A percentile compares a stretch with the other conserved stretches of the same genome.
Evolutionary conservation across 2,797 vertebrate species (phyloP).

Genomic region (Eutrigla gurnardus): DNA sequence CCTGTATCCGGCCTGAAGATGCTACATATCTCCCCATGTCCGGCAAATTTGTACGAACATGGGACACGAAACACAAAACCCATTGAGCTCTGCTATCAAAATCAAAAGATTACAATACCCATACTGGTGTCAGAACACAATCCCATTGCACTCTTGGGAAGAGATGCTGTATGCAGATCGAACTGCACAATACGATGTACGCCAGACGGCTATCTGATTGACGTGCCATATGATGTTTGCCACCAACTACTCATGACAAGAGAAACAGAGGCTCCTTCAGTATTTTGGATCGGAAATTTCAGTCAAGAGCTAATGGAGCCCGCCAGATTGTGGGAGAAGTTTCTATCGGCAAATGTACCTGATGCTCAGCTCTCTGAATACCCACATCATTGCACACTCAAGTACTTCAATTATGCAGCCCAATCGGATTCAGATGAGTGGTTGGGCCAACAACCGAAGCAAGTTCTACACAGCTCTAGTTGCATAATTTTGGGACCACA

Average conservation of each 20-base stretch:
- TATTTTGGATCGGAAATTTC: conserved; percentile 11
- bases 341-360: neutral
- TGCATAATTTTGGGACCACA: conserved; percentile 8
- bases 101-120: conserved; percentile 5
- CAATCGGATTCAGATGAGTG: neutral
- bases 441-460: neutral
- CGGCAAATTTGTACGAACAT: neutral
- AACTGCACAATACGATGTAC: conserved; percentile 13
- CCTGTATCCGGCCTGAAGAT: conserved; percentile 9
- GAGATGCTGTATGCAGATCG: conserved; percentile 5
- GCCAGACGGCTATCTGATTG: conserved; percentile 1
- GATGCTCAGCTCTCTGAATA: neutral
- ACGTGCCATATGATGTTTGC: neutral
- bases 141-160: conserved; percentile 1
- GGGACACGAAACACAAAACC: neutral
- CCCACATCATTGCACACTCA: neutral
- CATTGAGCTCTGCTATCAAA: conserved; percentile 15
- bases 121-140: conserved; percentile 8
- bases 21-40: conserved; percentile 28
- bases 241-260: neutral
- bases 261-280: neutral
- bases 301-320: neutral
- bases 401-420: neutral
- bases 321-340: neutral
- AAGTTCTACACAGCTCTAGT: neutral